Base-by-base conservation (phyloP, 2,888 invertebrate species). In the Clistopyga incitator region DNA sequence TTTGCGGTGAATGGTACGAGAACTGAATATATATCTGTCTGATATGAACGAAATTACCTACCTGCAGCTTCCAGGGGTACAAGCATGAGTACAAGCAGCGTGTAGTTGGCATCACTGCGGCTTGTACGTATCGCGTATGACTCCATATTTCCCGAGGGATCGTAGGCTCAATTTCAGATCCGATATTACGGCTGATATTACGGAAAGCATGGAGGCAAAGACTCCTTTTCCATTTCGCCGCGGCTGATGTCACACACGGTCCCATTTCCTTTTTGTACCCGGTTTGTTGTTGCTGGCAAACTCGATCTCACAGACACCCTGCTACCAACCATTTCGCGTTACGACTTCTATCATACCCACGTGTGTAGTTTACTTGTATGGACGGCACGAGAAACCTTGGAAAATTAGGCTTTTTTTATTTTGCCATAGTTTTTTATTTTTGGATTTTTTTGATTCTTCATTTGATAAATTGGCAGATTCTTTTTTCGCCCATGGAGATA, bases 61-160 rank as follows among this genome's bases (percentile, higher is more conserved):
- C 74, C 54, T 72, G 78, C 75, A 64, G 18, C 54, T 56, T 84
- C 50, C n/a, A n/a, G n/a, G 42, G 56, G 54, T 71, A 56, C 76
- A 81, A 23, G 65, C 71, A 38, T 64, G 56, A 38, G 45, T 15
- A n/a, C n/a, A n/a, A n/a, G n/a, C n/a, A n/a, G n/a, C n/a, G 78
- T 25, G 50, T 70, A 47, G 45, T 67, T 70, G 52, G 34, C 65
- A 78, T 56, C 64, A 34, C 52, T 13, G 71, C 29, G 76, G 50
- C 20, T 75, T 47, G 70, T 64, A 68, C 78, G 84, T 82, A 77
- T 82, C 85, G 84, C 82, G 84, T 88, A 85, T 87, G 85, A 87
- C 86, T 87, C 85, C 84, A 84, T 87, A 88, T 90, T 89, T 90
- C 89, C 89, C 90, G 79, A 52, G 88, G 88, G 87, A 84, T 85